Evolutionary conservation across 2,113 vertebrate genomes (phyloP).

Genomic region (Xiphias gladius): DNA sequence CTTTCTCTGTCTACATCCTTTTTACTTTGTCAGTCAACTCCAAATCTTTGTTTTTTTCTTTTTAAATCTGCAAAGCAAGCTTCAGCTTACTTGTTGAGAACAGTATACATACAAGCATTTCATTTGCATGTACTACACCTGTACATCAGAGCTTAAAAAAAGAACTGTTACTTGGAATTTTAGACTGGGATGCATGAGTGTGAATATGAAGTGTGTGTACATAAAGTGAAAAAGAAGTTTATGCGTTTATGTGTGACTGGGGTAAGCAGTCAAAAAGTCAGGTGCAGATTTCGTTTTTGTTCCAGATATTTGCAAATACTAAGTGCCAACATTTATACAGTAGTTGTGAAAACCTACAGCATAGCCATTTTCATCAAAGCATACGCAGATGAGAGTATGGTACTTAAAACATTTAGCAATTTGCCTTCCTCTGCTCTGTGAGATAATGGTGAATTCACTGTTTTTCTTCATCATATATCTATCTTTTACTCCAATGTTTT

Average conservation of each 20-base stretch:
- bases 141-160: not conserved
- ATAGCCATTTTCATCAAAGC: not conserved
- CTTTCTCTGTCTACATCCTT: not conserved
- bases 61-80: no score
- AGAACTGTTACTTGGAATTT: no score
- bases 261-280: not conserved
- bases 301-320: not conserved
- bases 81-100: no score
- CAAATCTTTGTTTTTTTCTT: not conserved
- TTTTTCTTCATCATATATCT: not conserved
- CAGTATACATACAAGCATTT: not conserved
- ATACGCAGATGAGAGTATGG: not conserved
- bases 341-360: not conserved
- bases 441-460: not conserved
- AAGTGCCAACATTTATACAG: not conserved
- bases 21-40: not conserved
- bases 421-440: not conserved
- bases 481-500: not conserved
- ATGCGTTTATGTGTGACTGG: not conserved
- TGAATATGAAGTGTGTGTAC: not conserved
- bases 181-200: no score
- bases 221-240: not conserved
- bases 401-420: conserved; percentile 4
- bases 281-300: not conserved
- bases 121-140: not conserved